Evolutionary conservation across 2,113 vertebrate species (phyloP).

Genomic region (Fregetta grallaria): DNA sequence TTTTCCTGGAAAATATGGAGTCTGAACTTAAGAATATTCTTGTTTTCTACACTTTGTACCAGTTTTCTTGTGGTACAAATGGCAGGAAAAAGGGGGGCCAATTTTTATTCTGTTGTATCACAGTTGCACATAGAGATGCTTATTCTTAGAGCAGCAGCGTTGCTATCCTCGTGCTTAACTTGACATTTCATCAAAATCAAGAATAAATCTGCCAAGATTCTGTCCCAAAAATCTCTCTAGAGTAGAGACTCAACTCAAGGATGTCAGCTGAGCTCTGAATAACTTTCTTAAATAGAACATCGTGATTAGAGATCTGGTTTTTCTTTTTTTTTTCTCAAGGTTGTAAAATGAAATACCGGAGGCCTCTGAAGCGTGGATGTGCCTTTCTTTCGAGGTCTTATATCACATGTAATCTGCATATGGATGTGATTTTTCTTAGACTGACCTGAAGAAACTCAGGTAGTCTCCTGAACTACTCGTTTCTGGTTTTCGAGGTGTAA

Average conservation of each 20-base stretch:
- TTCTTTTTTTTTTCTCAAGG: not conserved
- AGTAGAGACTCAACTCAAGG: not conserved
- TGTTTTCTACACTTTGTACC: not conserved
- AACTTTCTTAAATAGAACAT: conserved; percentile 17
- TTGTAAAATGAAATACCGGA: not conserved
- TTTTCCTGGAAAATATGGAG: not conserved
- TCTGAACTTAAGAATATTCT: not conserved
- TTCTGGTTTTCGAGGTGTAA: not conserved
- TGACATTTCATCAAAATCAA: conserved; percentile 38
- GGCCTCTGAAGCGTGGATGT: not conserved
- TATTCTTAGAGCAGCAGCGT: conserved; percentile 13
- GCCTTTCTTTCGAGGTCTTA: not conserved
- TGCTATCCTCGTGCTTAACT: not conserved
- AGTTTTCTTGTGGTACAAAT: not conserved
- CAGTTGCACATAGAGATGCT: not conserved
- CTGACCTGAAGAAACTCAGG: not conserved
- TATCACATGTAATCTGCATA: not conserved
- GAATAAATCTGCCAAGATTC: conserved; percentile 36
- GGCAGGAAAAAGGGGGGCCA: not conserved
- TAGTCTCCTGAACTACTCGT: not conserved
- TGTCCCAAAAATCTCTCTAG: not conserved
- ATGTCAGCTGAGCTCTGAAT: conserved; percentile 31
- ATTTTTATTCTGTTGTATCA: not conserved
- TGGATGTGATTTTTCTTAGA: not conserved
- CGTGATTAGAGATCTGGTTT: not conserved